A percentile compares a stretch with the other conserved stretches of the same genome.
Evolutionary conservation across 2,888 invertebrate genomes (phyloP).

Genomic region (Mantis religiosa): DNA sequence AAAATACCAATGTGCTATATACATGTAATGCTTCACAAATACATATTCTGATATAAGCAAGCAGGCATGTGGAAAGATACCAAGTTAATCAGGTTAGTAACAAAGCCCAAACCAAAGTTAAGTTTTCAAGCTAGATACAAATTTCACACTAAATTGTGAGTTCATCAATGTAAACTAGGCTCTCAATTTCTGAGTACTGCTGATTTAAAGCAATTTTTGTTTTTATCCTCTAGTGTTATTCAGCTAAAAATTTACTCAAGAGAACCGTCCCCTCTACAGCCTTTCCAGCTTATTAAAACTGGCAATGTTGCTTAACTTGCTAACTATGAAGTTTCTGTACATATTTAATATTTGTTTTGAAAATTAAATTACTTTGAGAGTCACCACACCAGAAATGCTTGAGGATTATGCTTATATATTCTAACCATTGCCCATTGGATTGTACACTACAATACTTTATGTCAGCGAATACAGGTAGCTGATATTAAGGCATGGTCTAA

Average conservation of each 20-base stretch:
- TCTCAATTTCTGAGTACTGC: background rate
- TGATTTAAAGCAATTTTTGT: background rate
- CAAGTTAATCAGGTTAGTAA: background rate
- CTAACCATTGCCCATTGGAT: too few relatives aligned
- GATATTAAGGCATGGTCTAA: too few relatives aligned
- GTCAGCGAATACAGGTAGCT: too few relatives aligned
- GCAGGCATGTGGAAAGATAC: background rate
- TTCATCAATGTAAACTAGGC: background rate
- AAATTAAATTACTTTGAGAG: background rate
- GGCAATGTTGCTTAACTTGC: too few relatives aligned
- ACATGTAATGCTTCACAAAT: background rate
- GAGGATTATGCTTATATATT: too few relatives aligned
- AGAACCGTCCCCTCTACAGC: too few relatives aligned
- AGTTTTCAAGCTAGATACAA: background rate
- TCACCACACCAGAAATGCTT: background rate
- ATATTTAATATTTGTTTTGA: background rate
- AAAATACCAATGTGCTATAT: background rate
- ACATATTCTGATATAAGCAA: background rate
- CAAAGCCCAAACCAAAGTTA: background rate
- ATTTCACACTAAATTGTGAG: background rate
- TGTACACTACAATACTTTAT: too few relatives aligned
- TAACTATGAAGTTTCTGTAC: background rate
- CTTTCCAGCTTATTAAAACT: too few relatives aligned
- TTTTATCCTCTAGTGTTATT: background rate
- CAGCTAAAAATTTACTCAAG: too few relatives aligned